These are phyloP conservation scores for Rhagonycha lutea DNA, from an alignment of 2,888 invertebrate species.

Conservation along the genomic window DNA sequence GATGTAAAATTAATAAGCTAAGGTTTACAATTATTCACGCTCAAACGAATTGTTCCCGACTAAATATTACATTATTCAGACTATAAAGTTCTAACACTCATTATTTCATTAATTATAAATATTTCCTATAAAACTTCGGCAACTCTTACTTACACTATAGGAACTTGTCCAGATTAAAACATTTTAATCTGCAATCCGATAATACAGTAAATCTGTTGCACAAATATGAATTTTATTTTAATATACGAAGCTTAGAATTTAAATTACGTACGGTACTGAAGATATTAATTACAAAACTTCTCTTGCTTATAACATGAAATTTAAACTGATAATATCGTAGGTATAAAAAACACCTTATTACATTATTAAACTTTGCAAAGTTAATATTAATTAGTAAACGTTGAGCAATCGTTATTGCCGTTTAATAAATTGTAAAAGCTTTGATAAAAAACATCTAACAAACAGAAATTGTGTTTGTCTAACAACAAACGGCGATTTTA, in stretches of 20 bases:
- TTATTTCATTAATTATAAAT: neutral
- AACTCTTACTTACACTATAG: neutral
- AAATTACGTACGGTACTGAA: neutral
- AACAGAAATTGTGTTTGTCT: neutral
- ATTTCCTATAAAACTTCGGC: neutral
- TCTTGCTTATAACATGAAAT: neutral
- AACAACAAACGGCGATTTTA: neutral
- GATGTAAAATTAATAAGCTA: neutral
- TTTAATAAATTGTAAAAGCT: neutral
- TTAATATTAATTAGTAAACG: neutral
- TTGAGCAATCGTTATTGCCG: neutral
- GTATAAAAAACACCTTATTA: neutral
- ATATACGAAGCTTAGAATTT: neutral
- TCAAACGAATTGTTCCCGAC: neutral
- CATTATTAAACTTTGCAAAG: neutral
- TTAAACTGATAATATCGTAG: neutral
- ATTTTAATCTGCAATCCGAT: neutral
- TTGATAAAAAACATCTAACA: neutral
- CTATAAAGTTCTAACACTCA: neutral
- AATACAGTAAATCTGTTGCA: neutral
- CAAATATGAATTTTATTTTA: neutral
- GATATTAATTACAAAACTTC: neutral
- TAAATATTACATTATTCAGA: neutral
- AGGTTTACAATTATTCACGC: neutral
- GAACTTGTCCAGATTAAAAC: neutral